Evolutionary conservation across 2,113 vertebrate species (phyloP).

Genomic region (Meriones unguiculatus): DNA sequence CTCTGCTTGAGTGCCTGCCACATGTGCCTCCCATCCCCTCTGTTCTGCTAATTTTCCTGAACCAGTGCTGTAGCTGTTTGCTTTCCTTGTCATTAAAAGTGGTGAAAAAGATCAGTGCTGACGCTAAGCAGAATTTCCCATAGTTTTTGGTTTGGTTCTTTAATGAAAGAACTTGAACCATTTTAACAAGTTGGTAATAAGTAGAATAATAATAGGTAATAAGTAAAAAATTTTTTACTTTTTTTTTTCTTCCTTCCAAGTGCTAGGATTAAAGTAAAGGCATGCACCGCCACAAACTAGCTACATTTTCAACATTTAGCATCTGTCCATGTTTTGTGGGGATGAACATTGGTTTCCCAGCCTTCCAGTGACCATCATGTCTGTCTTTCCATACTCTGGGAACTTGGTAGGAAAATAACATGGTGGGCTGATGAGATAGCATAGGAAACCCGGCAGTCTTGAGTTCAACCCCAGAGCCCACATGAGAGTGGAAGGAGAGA

Average conservation of each 20-base stretch:
- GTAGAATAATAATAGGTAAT: neutral
- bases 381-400: neutral
- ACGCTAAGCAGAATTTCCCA: slow-evolving; percentile 1
- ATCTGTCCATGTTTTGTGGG: neutral
- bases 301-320: neutral
- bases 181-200: slow-evolving; percentile 10
- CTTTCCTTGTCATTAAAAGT: neutral
- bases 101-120: slow-evolving; percentile 2
- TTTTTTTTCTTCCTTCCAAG: neutral
- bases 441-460: neutral
- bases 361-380: rapidly evolving
- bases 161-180: neutral
- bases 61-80: neutral
- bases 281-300: neutral
- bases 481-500: neutral
- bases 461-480: neutral
- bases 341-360: neutral
- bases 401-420: neutral
- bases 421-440: neutral
- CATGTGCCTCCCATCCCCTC: neutral
- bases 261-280: neutral
- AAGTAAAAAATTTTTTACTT: neutral
- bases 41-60: neutral
- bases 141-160: neutral
- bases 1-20: slow-evolving; percentile 22